phyloP scores from a whole-genome alignment of 2,888 invertebrate genomes.

The Subacronicta megacephala region DNA sequence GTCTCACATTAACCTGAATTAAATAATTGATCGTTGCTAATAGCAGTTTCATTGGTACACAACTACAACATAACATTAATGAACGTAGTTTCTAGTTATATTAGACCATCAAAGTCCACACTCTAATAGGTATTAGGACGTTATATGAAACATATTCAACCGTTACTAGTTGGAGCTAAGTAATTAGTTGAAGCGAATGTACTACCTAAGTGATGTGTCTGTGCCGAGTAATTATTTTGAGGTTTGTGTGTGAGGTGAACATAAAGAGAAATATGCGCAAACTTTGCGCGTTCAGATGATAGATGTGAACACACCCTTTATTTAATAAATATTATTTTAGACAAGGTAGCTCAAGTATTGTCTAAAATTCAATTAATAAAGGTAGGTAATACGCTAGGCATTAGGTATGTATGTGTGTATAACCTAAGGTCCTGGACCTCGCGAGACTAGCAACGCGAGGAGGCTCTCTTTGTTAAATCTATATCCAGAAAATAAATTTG shows the following conservation, averaged over 20 bases:
- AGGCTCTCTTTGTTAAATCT: too few species aligned
- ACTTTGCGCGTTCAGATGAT: background rate
- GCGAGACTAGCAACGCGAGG: too few species aligned
- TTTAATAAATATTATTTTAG: too few species aligned
- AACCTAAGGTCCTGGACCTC: too few species aligned
- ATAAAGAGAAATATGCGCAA: background rate
- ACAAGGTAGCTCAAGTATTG: too few species aligned
- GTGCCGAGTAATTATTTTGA: background rate
- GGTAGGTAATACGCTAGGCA: too few species aligned
- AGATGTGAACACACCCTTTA: background rate
- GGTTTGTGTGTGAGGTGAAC: background rate
- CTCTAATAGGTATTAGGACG: too few species aligned
- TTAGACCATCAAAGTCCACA: background rate
- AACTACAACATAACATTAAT: background rate
- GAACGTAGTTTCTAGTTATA: background rate
- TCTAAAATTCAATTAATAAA: too few species aligned
- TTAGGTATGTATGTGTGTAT: too few species aligned
- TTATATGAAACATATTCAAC: background rate
- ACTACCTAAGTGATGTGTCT: background rate
- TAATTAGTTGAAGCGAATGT: slow-evolving; percentile 23
- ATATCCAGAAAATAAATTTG: too few species aligned
- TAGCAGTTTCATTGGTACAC: background rate
- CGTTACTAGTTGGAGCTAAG: slow-evolving; percentile 14
- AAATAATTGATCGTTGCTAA: background rate
- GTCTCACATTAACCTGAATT: background rate